Percentiles rank a stretch among this genome's conserved stretches.
Conservation (phyloP, 2,113 vertebrate genomes). For the Myiozetetes cayanensis region DNA sequence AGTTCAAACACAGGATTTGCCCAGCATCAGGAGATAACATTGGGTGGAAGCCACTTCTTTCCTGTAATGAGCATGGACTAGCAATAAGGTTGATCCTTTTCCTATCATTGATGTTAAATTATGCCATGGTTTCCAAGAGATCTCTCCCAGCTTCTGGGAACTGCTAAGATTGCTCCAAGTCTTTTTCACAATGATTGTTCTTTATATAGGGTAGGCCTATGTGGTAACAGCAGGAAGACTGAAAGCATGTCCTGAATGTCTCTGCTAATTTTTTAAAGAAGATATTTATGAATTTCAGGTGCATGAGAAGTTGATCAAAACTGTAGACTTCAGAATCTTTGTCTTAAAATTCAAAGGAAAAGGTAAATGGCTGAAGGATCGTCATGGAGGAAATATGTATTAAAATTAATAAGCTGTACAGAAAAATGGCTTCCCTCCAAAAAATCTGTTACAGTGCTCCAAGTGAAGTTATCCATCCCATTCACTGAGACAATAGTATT, state of each 20-base stretch:
- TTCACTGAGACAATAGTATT: not conserved
- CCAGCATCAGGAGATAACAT: not conserved
- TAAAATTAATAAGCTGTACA: not conserved
- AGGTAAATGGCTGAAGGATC: not conserved
- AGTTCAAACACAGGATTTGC: not conserved
- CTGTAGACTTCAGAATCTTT: not conserved
- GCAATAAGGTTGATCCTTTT: not conserved
- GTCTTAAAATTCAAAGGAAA: not conserved
- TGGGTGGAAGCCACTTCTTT: not conserved
- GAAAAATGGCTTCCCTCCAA: not conserved
- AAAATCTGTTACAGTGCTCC: not conserved
- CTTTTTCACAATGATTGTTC: not conserved
- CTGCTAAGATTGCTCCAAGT: not conserved
- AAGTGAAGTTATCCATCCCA: not conserved
- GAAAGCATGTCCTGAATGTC: not conserved
- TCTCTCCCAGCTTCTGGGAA: not conserved
- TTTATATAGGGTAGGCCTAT: not conserved
- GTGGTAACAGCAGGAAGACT: not conserved
- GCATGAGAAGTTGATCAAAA: not conserved
- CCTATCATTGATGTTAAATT: not conserved
- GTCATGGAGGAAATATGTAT: not conserved
- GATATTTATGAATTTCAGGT: not conserved
- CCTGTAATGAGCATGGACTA: not conserved
- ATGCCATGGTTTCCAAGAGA: not conserved
- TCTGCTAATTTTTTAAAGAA: not conserved